These are phyloP conservation scores for Chelon labrosus DNA, from an alignment of 2,797 vertebrate genomes.

Conservation along the genomic window DNA sequence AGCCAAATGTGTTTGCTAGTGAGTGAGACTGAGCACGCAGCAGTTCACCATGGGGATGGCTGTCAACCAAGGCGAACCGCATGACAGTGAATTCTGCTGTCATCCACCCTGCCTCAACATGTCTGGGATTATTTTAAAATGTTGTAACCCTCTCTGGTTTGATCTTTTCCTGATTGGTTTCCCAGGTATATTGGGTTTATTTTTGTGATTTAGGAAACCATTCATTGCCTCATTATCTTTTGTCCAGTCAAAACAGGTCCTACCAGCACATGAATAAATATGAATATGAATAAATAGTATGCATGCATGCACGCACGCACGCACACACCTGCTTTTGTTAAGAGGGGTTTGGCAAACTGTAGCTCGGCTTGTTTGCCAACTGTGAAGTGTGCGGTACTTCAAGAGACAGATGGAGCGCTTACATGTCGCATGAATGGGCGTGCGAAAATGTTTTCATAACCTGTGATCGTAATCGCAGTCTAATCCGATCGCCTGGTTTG, in stretches of 20 bases:
- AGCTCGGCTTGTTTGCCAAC: constrained; percentile 11
- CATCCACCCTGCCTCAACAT: constrained; percentile 20
- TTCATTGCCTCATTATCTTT: not conserved
- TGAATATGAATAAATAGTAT: not conserved
- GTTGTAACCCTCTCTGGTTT: not conserved
- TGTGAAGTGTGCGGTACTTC: constrained; percentile 10
- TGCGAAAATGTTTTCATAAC: not conserved
- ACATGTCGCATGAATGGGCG: not conserved
- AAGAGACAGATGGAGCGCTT: constrained; percentile 6
- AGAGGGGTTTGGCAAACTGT: constrained; percentile 11
- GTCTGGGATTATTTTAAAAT: constrained; percentile 12
- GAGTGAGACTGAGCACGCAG: constrained; percentile 3
- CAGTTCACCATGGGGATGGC: constrained; percentile 10
- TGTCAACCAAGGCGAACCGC: constrained; percentile 29
- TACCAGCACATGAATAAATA: constrained; percentile 4
- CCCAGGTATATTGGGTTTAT: not conserved
- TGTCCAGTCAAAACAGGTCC: constrained; percentile 26
- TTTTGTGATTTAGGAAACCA: not conserved
- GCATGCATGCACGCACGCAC: no score
- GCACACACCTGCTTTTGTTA: constrained; percentile 45
- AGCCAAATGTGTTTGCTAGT: constrained; percentile 1
- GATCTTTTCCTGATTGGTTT: not conserved
- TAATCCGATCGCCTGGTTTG: no score
- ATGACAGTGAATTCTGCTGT: not conserved
- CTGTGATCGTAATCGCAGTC: no score